These are phyloP conservation scores for Mesorhabditis belari DNA, from an alignment of 2,888 invertebrate species.

Conservation along the genomic window DNA sequence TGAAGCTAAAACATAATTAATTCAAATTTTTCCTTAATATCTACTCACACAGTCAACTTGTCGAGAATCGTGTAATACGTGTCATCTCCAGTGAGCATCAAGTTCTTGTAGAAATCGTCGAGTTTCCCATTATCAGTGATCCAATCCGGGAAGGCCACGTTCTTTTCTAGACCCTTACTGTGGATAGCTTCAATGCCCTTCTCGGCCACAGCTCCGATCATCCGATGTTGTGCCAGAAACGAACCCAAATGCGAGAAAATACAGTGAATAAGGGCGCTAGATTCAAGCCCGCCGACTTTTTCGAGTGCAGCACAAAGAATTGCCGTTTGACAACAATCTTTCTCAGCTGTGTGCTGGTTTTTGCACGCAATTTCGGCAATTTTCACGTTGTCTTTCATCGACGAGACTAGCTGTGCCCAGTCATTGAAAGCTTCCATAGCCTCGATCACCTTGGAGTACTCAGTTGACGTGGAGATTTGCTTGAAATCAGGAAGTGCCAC, in stretches of 20 bases:
- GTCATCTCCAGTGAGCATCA: constrained; percentile 14
- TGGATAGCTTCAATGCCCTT: not conserved
- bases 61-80: constrained; percentile 28
- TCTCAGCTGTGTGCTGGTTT: constrained; percentile 27
- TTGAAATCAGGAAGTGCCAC: no score
- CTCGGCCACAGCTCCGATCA: constrained; percentile 31
- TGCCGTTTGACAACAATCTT: constrained; percentile 23
- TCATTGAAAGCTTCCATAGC: no score
- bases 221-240: constrained; percentile 40
- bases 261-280: no score
- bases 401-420: no score
- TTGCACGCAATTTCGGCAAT: no score
- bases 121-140: constrained; percentile 20
- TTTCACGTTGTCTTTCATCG: no score
- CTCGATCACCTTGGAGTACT: no score
- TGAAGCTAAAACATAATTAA: constrained; percentile 15
- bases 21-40: not conserved
- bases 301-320: no score
- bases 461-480: no score
- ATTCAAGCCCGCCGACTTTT: no score
- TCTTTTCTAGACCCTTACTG: constrained; percentile 15
- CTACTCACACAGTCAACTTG: constrained; percentile 14
- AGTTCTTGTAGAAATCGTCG: constrained; percentile 17
- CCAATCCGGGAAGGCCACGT: constrained; percentile 40
- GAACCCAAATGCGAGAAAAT: no score